Percentiles rank a stretch among this genome's conserved stretches.
Conservation (phyloP, 2,797 vertebrate genomes). For the Enteromius unitaeniatus region DNA sequence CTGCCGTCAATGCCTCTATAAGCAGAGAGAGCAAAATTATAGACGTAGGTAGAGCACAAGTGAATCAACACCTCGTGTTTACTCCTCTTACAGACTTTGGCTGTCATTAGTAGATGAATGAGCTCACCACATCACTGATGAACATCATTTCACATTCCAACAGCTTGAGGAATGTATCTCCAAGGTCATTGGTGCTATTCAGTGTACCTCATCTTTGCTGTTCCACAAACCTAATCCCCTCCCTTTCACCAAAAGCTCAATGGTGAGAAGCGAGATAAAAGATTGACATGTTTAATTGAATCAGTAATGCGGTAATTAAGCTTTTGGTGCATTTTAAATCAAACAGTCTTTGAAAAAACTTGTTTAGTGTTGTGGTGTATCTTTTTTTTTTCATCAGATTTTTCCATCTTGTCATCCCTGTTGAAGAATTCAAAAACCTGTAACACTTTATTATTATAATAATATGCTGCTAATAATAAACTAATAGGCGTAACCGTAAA, state of each 20-base stretch:
- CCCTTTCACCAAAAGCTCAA: neutral
- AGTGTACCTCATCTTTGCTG: constrained; percentile 31
- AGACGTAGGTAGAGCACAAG: constrained; percentile 30
- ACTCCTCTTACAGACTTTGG: constrained; percentile 34
- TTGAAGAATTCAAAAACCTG: neutral
- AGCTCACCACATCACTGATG: constrained; percentile 28
- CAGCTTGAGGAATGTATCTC: constrained; percentile 37
- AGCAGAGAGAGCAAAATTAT: constrained; percentile 51
- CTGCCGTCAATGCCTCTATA: constrained; percentile 48
- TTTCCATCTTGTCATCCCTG: neutral
- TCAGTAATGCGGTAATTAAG: neutral
- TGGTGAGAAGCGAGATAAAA: constrained; percentile 11
- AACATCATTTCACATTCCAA: constrained; percentile 52
- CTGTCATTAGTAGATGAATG: constrained; percentile 56
- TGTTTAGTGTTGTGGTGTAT: neutral
- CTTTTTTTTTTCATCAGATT: neutral
- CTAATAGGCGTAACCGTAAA: too few relatives aligned
- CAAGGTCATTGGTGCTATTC: constrained; percentile 47
- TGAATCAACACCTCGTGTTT: constrained; percentile 46
- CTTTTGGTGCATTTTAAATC: neutral
- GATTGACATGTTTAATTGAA: constrained; percentile 21
- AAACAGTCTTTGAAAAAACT: neutral
- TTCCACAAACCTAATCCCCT: neutral
- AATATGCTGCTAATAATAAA: too few relatives aligned
- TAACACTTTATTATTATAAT: too few relatives aligned